phyloP scores from a whole-genome alignment of 2,888 invertebrate genomes.

The Calameuta pallipes region DNA sequence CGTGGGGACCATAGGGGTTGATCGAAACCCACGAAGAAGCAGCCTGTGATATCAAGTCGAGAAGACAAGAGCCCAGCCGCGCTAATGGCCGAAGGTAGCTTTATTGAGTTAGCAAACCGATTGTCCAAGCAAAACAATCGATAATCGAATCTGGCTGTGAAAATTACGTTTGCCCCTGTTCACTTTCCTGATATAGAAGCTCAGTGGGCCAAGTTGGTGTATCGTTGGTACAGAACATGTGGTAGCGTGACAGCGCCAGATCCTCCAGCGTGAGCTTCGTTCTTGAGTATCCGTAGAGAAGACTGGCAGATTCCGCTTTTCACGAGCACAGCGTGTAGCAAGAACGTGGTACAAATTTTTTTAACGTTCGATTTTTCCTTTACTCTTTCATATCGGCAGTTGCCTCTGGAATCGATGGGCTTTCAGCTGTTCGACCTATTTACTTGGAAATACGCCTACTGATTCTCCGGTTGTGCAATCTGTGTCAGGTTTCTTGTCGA shows the following conservation, averaged over 20 bases:
- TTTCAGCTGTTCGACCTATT: background rate
- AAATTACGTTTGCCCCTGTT: conserved; percentile 11
- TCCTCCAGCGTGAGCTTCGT: too few species aligned
- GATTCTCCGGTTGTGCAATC: background rate
- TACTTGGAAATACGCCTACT: background rate
- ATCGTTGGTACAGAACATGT: background rate
- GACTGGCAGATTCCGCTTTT: background rate
- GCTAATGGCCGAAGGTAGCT: conserved; percentile 19
- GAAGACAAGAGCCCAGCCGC: conserved; percentile 9
- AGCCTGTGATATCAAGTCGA: background rate
- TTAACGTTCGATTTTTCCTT: background rate
- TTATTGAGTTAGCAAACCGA: conserved; percentile 22
- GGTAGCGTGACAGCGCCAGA: too few species aligned
- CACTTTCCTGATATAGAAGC: background rate
- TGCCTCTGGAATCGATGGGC: background rate
- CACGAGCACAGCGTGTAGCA: background rate
- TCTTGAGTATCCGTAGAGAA: too few species aligned
- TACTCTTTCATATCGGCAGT: background rate
- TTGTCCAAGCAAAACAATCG: conserved; percentile 16
- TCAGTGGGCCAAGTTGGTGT: background rate
- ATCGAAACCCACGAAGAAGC: background rate
- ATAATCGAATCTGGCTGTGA: conserved; percentile 19
- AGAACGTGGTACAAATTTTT: background rate
- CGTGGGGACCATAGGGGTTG: background rate
- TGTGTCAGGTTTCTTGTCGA: background rate